A percentile compares a stretch with the other conserved stretches of the same genome.
Conservation (phyloP, 2,888 invertebrate species). For the Ochlodes sylvanus region DNA sequence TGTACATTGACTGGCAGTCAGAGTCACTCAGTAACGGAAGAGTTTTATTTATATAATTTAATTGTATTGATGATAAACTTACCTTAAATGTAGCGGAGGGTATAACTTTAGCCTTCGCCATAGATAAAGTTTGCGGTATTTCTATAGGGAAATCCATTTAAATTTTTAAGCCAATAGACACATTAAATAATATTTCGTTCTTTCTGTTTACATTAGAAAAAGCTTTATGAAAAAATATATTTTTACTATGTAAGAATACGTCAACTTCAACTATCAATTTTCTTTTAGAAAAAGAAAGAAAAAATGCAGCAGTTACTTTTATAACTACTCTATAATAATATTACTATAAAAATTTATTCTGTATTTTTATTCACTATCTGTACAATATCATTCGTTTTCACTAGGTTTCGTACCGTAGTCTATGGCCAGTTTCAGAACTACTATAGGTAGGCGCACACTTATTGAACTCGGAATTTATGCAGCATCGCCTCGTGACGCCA, state of each 20-base stretch:
- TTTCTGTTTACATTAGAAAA: conserved; percentile 1
- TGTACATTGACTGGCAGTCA: too few relatives aligned
- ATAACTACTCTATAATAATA: too few relatives aligned
- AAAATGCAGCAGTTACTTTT: too few relatives aligned
- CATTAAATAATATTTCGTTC: conserved; percentile 5
- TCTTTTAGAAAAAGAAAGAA: conserved; percentile 1
- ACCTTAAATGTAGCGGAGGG: conserved; percentile 60
- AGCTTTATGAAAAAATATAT: conserved; percentile 24
- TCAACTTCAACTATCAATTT: conserved; percentile 33
- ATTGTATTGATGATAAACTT: too few relatives aligned
- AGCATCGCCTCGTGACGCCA: too few relatives aligned
- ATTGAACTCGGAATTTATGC: not conserved
- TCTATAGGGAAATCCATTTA: conserved; percentile 61
- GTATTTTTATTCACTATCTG: too few relatives aligned
- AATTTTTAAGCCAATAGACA: not conserved
- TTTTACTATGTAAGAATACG: conserved; percentile 5
- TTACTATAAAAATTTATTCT: too few relatives aligned
- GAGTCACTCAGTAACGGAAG: too few relatives aligned
- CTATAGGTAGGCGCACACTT: too few relatives aligned
- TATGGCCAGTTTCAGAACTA: too few relatives aligned
- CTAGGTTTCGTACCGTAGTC: too few relatives aligned
- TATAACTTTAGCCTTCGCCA: conserved; percentile 59
- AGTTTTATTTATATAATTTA: too few relatives aligned
- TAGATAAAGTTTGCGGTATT: conserved; percentile 51
- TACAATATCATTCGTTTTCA: not conserved